A percentile compares a stretch with the other conserved stretches of the same genome.
These are phyloP conservation scores for Orchesella flavescens DNA, from an alignment of 2,888 invertebrate genomes.

Conservation along the genomic window DNA sequence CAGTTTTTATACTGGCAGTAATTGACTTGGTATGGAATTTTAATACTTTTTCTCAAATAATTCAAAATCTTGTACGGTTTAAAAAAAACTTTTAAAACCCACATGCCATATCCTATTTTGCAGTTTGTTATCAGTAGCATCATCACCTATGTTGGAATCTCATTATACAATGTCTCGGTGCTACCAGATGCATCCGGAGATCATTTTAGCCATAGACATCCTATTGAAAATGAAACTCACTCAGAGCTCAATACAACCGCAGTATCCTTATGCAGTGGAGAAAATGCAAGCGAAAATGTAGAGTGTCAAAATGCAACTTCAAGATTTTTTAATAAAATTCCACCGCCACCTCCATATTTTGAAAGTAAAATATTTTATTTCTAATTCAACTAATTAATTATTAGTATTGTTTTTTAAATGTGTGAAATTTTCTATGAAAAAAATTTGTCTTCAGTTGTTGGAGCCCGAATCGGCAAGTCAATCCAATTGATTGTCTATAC, in stretches of 20 bases:
- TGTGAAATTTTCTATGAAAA: background rate
- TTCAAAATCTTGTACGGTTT: too few species aligned
- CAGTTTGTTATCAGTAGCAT: constrained; percentile 24
- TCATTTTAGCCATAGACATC: background rate
- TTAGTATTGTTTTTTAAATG: too few species aligned
- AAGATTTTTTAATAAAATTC: background rate
- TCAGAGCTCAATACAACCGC: background rate
- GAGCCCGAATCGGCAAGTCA: constrained; percentile 34
- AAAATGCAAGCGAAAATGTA: background rate
- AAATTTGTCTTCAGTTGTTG: constrained; percentile 27
- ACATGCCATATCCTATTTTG: background rate
- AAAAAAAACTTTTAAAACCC: too few species aligned
- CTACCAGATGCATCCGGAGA: background rate
- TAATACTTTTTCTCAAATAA: constrained; percentile 1
- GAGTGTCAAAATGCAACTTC: background rate
- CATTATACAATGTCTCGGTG: constrained; percentile 40
- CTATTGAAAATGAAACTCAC: background rate
- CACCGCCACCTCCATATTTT: constrained; percentile 30
- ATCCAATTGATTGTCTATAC: constrained; percentile 51
- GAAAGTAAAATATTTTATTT: too few species aligned
- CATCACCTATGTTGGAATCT: constrained; percentile 46
- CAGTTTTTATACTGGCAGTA: constrained; percentile 27
- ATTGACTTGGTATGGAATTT: constrained; percentile 40
- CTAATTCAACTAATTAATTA: background rate
- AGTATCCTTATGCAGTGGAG: background rate